Evolutionary conservation across 1,140 invertebrate species (phyloP).

Genomic region (Bombus superbus): DNA sequence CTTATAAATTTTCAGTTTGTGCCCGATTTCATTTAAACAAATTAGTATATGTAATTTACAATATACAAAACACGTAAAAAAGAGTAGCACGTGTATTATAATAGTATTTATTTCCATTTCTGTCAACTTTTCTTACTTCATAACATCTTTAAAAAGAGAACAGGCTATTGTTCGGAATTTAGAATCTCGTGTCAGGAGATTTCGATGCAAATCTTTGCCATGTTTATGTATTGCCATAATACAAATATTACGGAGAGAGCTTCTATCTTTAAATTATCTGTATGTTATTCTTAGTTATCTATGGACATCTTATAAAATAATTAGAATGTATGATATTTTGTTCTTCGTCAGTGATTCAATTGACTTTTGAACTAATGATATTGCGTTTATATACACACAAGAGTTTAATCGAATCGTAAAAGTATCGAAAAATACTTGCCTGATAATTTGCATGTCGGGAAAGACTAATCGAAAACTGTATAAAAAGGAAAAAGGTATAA

Average conservation of each 20-base stretch:
- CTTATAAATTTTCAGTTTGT: neutral
- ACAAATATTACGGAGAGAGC: neutral
- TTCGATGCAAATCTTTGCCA: constrained; percentile 39
- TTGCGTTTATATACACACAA: neutral
- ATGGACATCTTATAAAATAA: neutral
- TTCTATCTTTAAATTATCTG: neutral
- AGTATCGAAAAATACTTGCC: neutral
- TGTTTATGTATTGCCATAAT: constrained; percentile 46
- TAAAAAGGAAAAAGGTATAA: neutral
- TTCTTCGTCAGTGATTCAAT: neutral
- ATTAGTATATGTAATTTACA: neutral
- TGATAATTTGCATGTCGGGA: constrained; percentile 1
- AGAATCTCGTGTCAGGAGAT: constrained; percentile 29
- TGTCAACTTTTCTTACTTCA: neutral
- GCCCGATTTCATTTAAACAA: neutral
- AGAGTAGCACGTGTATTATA: neutral
- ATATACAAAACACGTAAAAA: neutral
- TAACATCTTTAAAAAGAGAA: neutral
- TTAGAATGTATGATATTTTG: constrained; percentile 23
- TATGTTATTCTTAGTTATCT: constrained; percentile 26
- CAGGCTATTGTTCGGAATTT: neutral
- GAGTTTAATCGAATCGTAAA: neutral
- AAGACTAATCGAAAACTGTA: constrained; percentile 10
- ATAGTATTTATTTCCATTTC: neutral
- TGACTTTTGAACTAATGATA: neutral